Base-by-base conservation (phyloP, 2,113 vertebrate species). In the Corvus hawaiiensis region DNA sequence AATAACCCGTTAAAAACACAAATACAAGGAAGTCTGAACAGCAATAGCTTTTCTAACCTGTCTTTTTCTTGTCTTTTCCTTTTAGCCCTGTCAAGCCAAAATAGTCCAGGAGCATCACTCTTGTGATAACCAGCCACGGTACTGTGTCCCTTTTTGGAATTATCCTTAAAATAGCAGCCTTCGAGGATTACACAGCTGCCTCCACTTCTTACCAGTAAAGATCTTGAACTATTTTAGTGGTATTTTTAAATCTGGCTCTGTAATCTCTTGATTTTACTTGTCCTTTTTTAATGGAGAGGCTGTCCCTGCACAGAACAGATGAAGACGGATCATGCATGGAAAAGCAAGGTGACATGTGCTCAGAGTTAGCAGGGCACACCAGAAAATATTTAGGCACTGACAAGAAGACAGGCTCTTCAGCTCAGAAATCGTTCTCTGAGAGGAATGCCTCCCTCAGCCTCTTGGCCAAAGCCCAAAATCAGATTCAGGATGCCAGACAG, bases 161-260 rank as follows among this genome's bases (percentile, higher is more conserved):
- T 92, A 92, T 89, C 48, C 90, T 96, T 90, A 89, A 93, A 96
- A 95, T 95, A 96, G 94, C 79, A 95, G 88, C 80, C 83, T 79
- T 92, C 3, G 1, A 92, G 85, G 92, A 97, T 94, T 95, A 95
- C 64, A 83, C 83, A 95, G 92, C 95, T 97, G 94, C 90, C 44
- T 88, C 63, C 72, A 84, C 83, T 84, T 86, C 90, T 94, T 97
- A 94, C 30, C 90, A 77, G 83, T 33, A 80, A 58, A 86, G 79
- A 95, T 86, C 90, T 74, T 90, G 82, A 88, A 93, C 82, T 86
- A 58, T 88, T 94, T 90, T 59, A 87, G 85, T 71, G 55, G 43
- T 66, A 90, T 92, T 93, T 96, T 92, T 80, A 94, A 92, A 96
- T 90, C 83, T 95, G 54, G 7, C 51, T 88, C 24, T 71, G 72